Base-by-base conservation (phyloP, 2,797 vertebrate genomes). In the Apodemus agrarius region DNA sequence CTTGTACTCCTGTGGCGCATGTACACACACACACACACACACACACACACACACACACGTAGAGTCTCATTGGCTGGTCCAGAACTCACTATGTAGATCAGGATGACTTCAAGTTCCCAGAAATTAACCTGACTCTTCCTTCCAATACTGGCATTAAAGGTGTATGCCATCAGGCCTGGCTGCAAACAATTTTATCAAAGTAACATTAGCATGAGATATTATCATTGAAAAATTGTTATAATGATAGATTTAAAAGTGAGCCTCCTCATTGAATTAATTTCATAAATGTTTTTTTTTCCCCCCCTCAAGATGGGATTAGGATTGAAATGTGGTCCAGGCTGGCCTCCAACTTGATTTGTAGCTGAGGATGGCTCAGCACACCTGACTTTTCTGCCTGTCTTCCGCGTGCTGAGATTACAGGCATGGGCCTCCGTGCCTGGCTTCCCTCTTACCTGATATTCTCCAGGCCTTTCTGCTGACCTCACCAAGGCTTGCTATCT, bases 231-330 rank as follows among this genome's bases (percentile, higher is more conserved):
- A 49, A 40, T 57, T 40, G 54, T 72, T 34, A 26, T 61, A 84
- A 31, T 89, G 78, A 76, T 92, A 86, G 49, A 57, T 22, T 57
- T 37, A 81, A 72, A 95, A 72, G 76, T 6, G 65, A 96, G 61
- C 6, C 37, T 95, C 80, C 19, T 1, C 34, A 37, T 37, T 74
- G 37, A 86, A 86, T 52, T 34, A 85, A 83, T 43, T 83, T 61
- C 46, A 85, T 67, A 63, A 46, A 63, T 37, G 17, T 17, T 1
- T n/a, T n/a, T 54, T 37, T 9, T 31, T 21, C 21, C 3, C 21
- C 3, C 1, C 3, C 81, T 63, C 81, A 83, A 63, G 26, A 61
- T 19, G 11, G 59, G n/a, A 43, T 83, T 65, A 40, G 46, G 14
- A 69, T 19, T 29, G 34, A 37, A 37, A 29, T 57, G 34, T 72